These are phyloP conservation scores for Parotia lawesii DNA, from an alignment of 2,113 vertebrate species.

Conservation along the genomic window DNA sequence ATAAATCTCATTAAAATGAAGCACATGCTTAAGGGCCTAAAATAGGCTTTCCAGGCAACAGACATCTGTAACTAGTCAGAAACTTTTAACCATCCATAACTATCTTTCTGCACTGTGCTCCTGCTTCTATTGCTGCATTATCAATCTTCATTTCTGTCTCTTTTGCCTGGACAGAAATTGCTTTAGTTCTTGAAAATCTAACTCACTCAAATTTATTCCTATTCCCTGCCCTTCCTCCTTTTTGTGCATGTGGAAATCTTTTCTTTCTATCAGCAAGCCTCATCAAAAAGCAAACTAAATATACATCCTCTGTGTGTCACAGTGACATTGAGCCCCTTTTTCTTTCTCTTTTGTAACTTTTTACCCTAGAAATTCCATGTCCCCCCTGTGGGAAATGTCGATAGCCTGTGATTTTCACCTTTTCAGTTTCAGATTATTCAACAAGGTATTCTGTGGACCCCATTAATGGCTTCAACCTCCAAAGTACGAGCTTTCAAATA, in stretches of 20 bases:
- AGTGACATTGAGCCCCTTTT: constrained; percentile 6
- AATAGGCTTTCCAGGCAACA: not conserved
- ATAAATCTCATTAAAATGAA: constrained; percentile 46
- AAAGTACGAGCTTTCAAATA: not conserved
- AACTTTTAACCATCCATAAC: constrained; percentile 57
- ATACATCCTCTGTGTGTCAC: not conserved
- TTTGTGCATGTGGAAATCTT: not conserved
- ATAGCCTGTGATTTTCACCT: not conserved
- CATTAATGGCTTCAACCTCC: not conserved
- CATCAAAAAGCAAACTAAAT: not conserved
- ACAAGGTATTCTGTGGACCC: not conserved
- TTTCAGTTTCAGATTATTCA: not conserved
- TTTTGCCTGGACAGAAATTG: constrained; percentile 30
- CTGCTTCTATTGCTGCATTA: constrained; percentile 16
- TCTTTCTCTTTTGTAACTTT: not conserved
- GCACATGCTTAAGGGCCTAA: not conserved
- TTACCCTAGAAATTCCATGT: not conserved
- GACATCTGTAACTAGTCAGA: constrained; percentile 33
- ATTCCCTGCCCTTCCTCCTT: not conserved
- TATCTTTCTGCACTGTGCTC: constrained; percentile 42
- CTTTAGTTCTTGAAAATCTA: constrained; percentile 39
- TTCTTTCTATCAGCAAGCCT: not conserved
- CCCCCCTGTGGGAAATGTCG: not conserved
- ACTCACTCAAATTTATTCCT: constrained; percentile 2
- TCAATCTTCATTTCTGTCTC: constrained; percentile 53